These are phyloP conservation scores for Alces alces DNA, from an alignment of 2,113 vertebrate genomes.

Conservation along the genomic window DNA sequence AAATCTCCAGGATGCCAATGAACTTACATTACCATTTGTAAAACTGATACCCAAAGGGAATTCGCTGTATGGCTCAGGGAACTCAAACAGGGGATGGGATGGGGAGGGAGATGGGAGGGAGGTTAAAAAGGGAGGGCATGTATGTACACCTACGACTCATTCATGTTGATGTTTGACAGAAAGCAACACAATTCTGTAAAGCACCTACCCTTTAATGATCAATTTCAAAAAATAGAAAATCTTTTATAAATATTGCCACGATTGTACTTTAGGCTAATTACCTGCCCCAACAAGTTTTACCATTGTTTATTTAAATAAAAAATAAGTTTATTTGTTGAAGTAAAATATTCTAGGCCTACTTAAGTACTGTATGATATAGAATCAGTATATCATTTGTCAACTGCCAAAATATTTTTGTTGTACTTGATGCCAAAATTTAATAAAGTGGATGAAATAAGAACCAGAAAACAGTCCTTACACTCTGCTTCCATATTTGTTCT, in stretches of 20 bases:
- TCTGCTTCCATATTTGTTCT: background rate
- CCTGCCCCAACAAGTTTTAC: background rate
- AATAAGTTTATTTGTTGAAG: background rate
- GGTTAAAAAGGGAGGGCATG: background rate
- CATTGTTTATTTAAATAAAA: background rate
- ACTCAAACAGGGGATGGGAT: background rate
- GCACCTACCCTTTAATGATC: background rate
- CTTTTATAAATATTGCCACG: background rate
- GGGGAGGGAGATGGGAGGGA: background rate
- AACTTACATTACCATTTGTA: background rate
- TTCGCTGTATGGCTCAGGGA: background rate
- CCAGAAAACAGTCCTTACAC: background rate
- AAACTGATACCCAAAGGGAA: background rate
- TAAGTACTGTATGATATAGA: background rate
- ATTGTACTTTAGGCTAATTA: background rate
- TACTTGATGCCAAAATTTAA: background rate
- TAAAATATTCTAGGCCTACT: background rate
- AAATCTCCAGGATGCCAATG: background rate
- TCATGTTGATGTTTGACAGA: background rate
- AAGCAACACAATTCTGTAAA: background rate
- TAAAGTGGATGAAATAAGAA: background rate
- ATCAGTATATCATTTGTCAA: background rate
- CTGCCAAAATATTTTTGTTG: background rate
- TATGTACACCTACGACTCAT: background rate
- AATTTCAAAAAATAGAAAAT: background rate